These are phyloP conservation scores for Pseudochaenichthys georgianus DNA, from an alignment of 2,797 vertebrate species.

Conservation along the genomic window DNA sequence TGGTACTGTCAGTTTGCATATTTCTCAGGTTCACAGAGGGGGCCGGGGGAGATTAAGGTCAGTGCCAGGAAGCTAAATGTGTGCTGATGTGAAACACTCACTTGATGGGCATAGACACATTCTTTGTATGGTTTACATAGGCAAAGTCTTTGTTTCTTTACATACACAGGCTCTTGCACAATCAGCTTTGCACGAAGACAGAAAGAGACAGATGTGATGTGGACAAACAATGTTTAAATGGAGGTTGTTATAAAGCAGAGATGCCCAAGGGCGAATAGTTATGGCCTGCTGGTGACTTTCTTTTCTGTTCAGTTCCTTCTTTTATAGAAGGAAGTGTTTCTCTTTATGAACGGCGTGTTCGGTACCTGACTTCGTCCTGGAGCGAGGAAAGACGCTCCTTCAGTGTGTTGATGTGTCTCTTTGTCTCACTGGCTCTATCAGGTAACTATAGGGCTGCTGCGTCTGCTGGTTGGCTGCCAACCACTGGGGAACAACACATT, in stretches of 20 bases:
- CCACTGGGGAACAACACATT: constrained; percentile 80
- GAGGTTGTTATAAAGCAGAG: background rate
- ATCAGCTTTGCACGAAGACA: constrained; percentile 8
- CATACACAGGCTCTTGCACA: background rate
- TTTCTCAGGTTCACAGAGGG: constrained; percentile 45
- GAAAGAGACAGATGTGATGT: background rate
- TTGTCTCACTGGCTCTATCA: constrained; percentile 92
- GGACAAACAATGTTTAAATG: constrained; percentile 7
- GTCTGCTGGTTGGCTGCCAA: constrained; percentile 90
- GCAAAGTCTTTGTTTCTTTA: background rate
- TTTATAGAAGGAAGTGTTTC: background rate
- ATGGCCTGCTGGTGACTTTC: background rate
- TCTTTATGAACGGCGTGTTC: background rate
- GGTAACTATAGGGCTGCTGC: constrained; percentile 96
- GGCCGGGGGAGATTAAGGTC: constrained; percentile 31
- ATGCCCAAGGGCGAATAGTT: background rate
- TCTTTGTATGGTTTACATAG: background rate
- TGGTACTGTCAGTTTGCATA: constrained; percentile 60
- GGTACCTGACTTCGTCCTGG: constrained; percentile 91
- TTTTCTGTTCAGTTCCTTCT: background rate
- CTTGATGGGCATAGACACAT: background rate
- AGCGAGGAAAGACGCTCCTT: constrained; percentile 86
- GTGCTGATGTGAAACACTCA: background rate
- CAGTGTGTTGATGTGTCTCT: constrained; percentile 88
- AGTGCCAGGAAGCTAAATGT: constrained; percentile 13